phyloP scores from a whole-genome alignment of 2,113 vertebrate genomes.

The Perognathus longimembris region DNA sequence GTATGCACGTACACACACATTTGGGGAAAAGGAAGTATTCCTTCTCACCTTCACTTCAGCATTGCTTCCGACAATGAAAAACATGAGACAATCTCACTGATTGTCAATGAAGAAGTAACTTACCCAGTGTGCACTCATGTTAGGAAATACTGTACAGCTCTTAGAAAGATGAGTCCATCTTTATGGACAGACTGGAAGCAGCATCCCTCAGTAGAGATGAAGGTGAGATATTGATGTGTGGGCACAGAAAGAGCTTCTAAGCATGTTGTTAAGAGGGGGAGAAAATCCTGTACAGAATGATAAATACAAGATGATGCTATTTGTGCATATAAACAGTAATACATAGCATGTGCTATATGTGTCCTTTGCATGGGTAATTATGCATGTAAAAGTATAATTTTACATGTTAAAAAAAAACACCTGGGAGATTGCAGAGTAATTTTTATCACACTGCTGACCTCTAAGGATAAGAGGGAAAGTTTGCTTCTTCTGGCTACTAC shows the following conservation, averaged over 20 bases:
- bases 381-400: neutral
- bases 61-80: neutral
- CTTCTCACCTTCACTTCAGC: neutral
- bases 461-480: neutral
- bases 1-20: no score
- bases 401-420: no score
- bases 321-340: neutral
- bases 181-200: neutral
- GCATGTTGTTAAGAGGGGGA: neutral
- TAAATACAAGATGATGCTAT: neutral
- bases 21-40: neutral
- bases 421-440: neutral
- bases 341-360: fast-evolving
- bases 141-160: neutral
- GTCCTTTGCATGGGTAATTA: neutral
- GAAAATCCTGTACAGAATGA: neutral
- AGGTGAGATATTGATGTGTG: neutral
- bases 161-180: neutral
- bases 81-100: neutral
- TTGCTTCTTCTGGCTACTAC: neutral
- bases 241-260: neutral
- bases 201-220: no score
- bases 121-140: neutral
- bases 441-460: neutral
- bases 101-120: neutral